Base-by-base conservation (phyloP, 2,797 vertebrate genomes). In the Sebastes matsubarae region DNA sequence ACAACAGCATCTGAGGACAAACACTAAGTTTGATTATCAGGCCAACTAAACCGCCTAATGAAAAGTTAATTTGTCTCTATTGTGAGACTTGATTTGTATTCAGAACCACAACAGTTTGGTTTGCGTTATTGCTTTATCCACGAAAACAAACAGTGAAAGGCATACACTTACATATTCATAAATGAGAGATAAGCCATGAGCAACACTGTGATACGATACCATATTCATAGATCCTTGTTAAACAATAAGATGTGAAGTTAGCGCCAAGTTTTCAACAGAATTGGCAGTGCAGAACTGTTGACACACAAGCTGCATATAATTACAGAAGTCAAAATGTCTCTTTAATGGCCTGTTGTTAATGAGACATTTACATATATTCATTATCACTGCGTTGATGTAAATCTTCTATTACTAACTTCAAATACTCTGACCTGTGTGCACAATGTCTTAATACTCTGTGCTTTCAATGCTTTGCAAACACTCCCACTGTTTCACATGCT, bases 131-230 rank as follows among this genome's bases (percentile, higher is more conserved):
- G 68, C 71, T 82, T 71, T 59, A 83, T 66, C 72, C 60, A 77
- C 65, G 59, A 84, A 88, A 82, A 84, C 81, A 87, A 87, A 82
- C 71, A 69, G 50, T 18, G 67, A 66, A 80, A 69, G 68, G 72
- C 50, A 68, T 32, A 75, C 68, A 68, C 29, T 80, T 77, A 81
- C 59, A 90, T 81, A 82, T 82, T 90, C 66, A 83, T 81, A 80
- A 80, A 38, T 70, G 22, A 73, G 75, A 72, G 63, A 81, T 69
- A 57, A 74, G 82, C 82, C 77, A 70, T 1, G 7, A 73, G 78
- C 70, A 79, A 80, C 69, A 30, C 77, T 52, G 25, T 64, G 58
- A 73, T 67, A 32, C 27, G 46, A 30, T 12, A 11, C 67, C 38
- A 64, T 77, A 71, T 86, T 78, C 69, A 83, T 60, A 77, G 63